Base-by-base conservation (phyloP, 2,888 invertebrate species). In the Salpingus planirostris region DNA sequence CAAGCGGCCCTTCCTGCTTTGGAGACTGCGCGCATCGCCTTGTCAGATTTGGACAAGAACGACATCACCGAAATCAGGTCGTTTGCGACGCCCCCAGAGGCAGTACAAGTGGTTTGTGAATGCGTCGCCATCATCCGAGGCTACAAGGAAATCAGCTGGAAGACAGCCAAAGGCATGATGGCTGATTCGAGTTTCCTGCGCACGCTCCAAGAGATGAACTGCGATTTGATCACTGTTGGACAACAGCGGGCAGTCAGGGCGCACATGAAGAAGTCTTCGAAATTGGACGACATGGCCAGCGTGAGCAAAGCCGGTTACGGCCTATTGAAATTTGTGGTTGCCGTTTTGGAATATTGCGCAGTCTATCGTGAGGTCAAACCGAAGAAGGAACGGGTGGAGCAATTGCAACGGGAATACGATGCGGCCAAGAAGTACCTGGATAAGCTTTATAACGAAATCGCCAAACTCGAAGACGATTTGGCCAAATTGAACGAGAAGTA, bases 41-140 rank as follows among this genome's bases (percentile, higher is more conserved):
- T 93, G 0, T 73, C 80, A 0, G 86, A 89, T 44, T 66, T 93
- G 24, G 88, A 91, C 29, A 91, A 91, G 64, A 75, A 80, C 1
- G 92, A 92, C 52, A 91, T 93, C 47, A 90, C 90, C 12, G 91
- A 93, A 68, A 91, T 92, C 44, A 68, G 91, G 49, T 90, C 90
- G 0, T 91, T 92, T 55, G 86, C 89, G 5, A 90, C 89, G 1
- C 92, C 92, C 0, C 91, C 91, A 0, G 85, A 88, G 47, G 80
- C 88, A 8, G 91, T 92, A 13, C 90, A 91, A 68, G 71, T 81
- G 1, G 85, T 93, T 1, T 88, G 88, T 57, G 92, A 93, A 59
- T 90, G 90, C 56, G 81, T 93, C 11, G 86, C 83, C 0, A 88
- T 92, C 29, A 71, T 93, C 34, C 75, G 82, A 41, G 87, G 86